These are phyloP conservation scores for Drosophila saltans DNA, from an alignment of 1,140 invertebrate species.

Conservation along the genomic window DNA sequence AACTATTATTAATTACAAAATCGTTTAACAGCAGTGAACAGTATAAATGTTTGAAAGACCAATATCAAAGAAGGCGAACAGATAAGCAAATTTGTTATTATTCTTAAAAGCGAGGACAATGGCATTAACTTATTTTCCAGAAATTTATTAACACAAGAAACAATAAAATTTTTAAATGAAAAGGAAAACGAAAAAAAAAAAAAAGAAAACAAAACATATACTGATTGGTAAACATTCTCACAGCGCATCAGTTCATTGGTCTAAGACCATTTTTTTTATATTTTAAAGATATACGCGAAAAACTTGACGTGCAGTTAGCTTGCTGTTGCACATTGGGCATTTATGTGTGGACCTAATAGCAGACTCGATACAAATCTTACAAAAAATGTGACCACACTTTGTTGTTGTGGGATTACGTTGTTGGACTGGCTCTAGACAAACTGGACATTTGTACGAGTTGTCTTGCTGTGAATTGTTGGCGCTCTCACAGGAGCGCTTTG, in stretches of 20 bases:
- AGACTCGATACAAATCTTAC: constrained; percentile 41
- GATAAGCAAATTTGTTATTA: too few relatives aligned
- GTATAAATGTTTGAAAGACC: too few relatives aligned
- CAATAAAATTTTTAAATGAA: not conserved
- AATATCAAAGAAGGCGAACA: too few relatives aligned
- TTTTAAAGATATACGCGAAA: constrained; percentile 56
- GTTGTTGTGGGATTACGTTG: constrained; percentile 47
- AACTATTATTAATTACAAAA: too few relatives aligned
- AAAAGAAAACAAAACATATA: not conserved
- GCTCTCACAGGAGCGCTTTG: constrained; percentile 18
- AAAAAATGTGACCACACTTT: constrained; percentile 64
- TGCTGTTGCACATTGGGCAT: constrained; percentile 64
- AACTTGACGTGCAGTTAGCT: constrained; percentile 24
- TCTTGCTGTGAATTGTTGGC: not conserved
- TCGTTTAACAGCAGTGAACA: too few relatives aligned
- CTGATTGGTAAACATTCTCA: not conserved
- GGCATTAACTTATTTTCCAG: not conserved
- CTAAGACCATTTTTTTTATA: not conserved
- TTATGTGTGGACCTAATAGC: constrained; percentile 41
- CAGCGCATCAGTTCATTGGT: not conserved
- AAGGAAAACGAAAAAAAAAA: not conserved
- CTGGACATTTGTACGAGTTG: constrained; percentile 55
- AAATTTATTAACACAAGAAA: not conserved
- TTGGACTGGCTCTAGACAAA: constrained; percentile 50
- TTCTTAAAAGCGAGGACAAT: too few relatives aligned